Conservation (phyloP, 2,113 vertebrate genomes). For the Chaenocephalus aceratus region DNA sequence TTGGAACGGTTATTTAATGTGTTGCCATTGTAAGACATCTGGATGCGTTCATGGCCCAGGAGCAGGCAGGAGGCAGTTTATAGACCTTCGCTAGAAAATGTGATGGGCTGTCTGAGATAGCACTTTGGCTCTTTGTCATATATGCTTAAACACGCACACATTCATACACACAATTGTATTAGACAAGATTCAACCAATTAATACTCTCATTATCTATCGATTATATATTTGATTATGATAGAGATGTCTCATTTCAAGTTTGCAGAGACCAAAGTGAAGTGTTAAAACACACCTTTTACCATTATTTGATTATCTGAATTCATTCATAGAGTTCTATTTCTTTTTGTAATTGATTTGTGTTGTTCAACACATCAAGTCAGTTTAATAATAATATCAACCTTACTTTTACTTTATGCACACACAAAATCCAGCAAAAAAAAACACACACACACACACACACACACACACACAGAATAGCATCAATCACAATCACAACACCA, state of each 20-base stretch:
- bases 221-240: slow-evolving; percentile 26
- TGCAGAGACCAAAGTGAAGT: background rate
- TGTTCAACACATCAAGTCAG: background rate
- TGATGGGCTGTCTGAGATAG: slow-evolving; percentile 66
- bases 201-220: slow-evolving; percentile 1
- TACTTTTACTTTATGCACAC: background rate
- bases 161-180: slow-evolving; percentile 14
- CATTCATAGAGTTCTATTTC: slow-evolving; percentile 1
- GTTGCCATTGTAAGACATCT: slow-evolving; percentile 82
- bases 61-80: slow-evolving; percentile 81
- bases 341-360: slow-evolving; percentile 26
- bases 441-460: too few relatives aligned
- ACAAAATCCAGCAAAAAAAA: background rate
- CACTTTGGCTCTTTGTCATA: slow-evolving; percentile 59
- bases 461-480: slow-evolving; percentile 34
- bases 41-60: slow-evolving; percentile 77
- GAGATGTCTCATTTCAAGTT: background rate
- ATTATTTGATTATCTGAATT: slow-evolving; percentile 7
- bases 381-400: slow-evolving; percentile 10
- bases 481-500: slow-evolving; percentile 31
- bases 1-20: slow-evolving; percentile 83
- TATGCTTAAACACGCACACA: slow-evolving; percentile 32
- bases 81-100: slow-evolving; percentile 65
- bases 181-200: slow-evolving; percentile 6
- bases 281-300: background rate